These are phyloP conservation scores for Diadema setosum DNA, from an alignment of 35 echinoderm and acorn worm genomes.

Conservation along the genomic window DNA sequence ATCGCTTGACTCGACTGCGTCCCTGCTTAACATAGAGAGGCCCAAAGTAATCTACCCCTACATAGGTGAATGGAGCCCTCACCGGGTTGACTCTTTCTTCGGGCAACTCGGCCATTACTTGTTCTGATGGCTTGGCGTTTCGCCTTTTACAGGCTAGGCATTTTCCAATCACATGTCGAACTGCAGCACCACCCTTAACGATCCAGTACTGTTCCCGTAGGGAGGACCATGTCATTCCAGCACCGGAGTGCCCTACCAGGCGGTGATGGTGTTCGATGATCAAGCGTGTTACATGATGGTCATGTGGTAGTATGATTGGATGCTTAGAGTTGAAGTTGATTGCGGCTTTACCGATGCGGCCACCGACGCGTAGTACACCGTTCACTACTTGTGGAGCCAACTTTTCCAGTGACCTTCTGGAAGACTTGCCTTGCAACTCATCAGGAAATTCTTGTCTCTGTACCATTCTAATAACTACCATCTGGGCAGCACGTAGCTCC, in stretches of 20 bases:
- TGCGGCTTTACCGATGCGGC: not conserved
- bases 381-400: not conserved
- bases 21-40: constrained; percentile 48
- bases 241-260: constrained; percentile 54
- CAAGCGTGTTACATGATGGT: constrained; percentile 30
- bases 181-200: constrained; percentile 38
- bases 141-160: constrained; percentile 41
- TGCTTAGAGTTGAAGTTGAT: not conserved
- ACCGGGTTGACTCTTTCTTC: constrained; percentile 8
- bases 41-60: constrained; percentile 31
- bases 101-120: constrained; percentile 26
- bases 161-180: constrained; percentile 38
- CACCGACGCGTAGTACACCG: constrained; percentile 1
- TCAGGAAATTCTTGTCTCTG: not conserved
- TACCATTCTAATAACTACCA: too few relatives aligned
- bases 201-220: constrained; percentile 47
- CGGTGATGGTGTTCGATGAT: constrained; percentile 35
- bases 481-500: not conserved
- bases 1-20: constrained; percentile 29
- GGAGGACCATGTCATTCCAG: constrained; percentile 19
- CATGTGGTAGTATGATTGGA: constrained; percentile 36
- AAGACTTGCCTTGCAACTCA: not conserved
- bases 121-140: not conserved
- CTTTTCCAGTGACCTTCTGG: not conserved
- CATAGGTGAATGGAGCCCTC: constrained; percentile 20